Evolutionary conservation across 1,140 invertebrate species (phyloP).

Genomic region (Macrotrachela quadricornifera): DNA sequence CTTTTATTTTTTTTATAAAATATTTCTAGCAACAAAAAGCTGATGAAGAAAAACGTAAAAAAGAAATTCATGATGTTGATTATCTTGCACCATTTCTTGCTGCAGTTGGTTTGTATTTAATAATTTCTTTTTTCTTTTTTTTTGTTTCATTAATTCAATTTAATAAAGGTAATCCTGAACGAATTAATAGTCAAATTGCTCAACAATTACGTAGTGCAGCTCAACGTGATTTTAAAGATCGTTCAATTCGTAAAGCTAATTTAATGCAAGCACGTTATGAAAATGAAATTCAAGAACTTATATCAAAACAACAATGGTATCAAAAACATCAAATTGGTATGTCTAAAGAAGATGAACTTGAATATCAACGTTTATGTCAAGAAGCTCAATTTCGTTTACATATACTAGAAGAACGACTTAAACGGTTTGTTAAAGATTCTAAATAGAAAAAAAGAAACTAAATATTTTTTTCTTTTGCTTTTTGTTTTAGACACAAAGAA

Average conservation of each 20-base stretch:
- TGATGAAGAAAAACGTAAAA: conserved; percentile 24
- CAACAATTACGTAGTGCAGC: too few relatives aligned
- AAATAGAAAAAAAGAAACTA: not conserved
- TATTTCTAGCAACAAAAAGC: conserved; percentile 21
- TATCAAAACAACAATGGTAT: conserved; percentile 31
- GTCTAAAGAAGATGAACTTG: conserved; percentile 29
- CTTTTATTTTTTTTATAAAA: too few relatives aligned
- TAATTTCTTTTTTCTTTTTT: too few relatives aligned
- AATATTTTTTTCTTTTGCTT: conserved; percentile 8
- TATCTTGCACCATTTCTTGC: conserved; percentile 30
- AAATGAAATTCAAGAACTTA: conserved; percentile 27
- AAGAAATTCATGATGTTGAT: conserved; percentile 29
- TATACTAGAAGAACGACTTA: conserved; percentile 26
- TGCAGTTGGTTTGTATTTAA: conserved; percentile 14
- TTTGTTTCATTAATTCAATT: too few relatives aligned
- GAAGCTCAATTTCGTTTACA: conserved; percentile 31
- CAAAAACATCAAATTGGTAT: conserved; percentile 30
- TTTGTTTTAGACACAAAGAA: conserved; percentile 26
- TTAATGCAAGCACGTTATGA: conserved; percentile 31
- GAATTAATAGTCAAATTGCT: too few relatives aligned
- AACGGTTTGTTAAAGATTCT: conserved; percentile 15
- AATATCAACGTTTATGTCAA: conserved; percentile 29
- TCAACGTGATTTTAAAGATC: conserved; percentile 26
- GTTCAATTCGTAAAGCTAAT: conserved; percentile 31
- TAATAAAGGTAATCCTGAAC: too few relatives aligned